These are phyloP conservation scores for Hypsopygia costalis DNA, from an alignment of 2,888 invertebrate genomes.

Conservation along the genomic window DNA sequence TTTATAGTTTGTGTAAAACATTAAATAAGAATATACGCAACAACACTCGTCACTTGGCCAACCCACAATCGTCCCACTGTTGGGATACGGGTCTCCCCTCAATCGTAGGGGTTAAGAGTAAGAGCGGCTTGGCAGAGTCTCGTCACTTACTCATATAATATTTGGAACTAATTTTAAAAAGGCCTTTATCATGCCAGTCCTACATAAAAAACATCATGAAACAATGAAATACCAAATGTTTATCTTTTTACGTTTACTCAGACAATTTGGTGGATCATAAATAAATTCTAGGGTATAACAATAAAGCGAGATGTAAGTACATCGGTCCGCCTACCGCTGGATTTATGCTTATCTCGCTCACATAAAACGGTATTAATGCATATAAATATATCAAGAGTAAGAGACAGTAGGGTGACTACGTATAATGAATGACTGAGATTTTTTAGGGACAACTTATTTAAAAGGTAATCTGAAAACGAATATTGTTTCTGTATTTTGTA, in stretches of 20 bases:
- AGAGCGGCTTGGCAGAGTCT: too few species aligned
- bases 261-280: constrained; percentile 47
- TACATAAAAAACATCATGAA: constrained; percentile 12
- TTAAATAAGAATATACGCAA: too few species aligned
- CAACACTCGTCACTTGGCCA: too few species aligned
- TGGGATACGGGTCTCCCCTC: too few species aligned
- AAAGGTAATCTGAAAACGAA: too few species aligned
- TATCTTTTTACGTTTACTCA: constrained; percentile 34
- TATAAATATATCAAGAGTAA: constrained; percentile 65
- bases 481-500: too few species aligned
- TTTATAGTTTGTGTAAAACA: too few species aligned
- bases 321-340: constrained; percentile 47
- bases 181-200: too few species aligned
- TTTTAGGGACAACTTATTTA: not conserved
- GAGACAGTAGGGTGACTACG: constrained; percentile 31
- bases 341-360: constrained; percentile 67
- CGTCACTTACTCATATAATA: too few species aligned
- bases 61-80: too few species aligned
- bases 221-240: constrained; percentile 29
- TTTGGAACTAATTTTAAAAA: too few species aligned
- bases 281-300: constrained; percentile 54
- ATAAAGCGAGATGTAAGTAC: constrained; percentile 60
- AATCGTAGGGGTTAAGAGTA: too few species aligned
- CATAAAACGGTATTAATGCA: constrained; percentile 70
- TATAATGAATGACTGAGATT: not conserved